These are phyloP conservation scores for Morinoia aosen DNA, from an alignment of 2,888 invertebrate species.

Conservation along the genomic window DNA sequence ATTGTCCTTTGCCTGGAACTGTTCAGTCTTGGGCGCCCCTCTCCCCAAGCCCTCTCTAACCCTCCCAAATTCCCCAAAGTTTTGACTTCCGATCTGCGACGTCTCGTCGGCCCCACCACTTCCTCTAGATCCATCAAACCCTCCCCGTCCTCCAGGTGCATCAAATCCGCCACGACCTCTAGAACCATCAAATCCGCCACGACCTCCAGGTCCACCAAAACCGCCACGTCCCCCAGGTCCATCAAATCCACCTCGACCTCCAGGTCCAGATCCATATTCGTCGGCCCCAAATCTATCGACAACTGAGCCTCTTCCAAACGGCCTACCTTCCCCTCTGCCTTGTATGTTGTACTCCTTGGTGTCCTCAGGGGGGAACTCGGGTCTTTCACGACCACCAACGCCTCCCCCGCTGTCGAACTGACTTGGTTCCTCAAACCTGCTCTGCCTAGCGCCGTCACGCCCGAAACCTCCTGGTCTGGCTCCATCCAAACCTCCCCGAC, in stretches of 20 bases:
- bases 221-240: not conserved
- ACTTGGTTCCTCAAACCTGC: not conserved
- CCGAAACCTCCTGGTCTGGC: not conserved
- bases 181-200: conserved; percentile 37
- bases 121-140: not conserved
- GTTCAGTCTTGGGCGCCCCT: not conserved
- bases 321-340: not conserved
- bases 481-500: not conserved
- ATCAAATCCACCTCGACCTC: not conserved
- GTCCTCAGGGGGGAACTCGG: not conserved
- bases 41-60: not conserved
- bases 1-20: not conserved
- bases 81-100: not conserved
- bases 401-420: not conserved
- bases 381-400: not conserved
- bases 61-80: not conserved
- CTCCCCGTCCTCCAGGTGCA: not conserved
- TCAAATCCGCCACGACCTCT: not conserved
- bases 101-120: not conserved
- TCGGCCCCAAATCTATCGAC: too few relatives aligned
- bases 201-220: not conserved
- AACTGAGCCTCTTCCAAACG: not conserved
- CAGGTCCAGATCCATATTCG: not conserved
- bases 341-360: not conserved
- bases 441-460: not conserved